Conservation (phyloP, 2,797 vertebrate genomes). For the Crenuchus spilurus region DNA sequence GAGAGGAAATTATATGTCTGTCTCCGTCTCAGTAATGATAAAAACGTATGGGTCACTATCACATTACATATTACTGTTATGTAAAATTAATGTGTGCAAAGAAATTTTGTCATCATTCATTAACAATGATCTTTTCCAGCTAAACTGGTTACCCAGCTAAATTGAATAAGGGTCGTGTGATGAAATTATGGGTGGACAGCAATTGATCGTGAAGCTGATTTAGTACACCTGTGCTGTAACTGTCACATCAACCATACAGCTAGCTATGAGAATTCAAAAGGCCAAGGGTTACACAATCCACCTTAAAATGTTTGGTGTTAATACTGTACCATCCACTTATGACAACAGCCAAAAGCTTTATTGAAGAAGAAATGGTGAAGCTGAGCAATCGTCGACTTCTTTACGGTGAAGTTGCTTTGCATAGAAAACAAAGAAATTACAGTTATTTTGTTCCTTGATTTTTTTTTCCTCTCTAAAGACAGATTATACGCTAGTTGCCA, state of each 20-base stretch:
- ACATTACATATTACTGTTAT: slow-evolving; percentile 53
- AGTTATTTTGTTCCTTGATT: slow-evolving; percentile 53
- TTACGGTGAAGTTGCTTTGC: slow-evolving; percentile 43
- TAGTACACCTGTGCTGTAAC: slow-evolving; percentile 37
- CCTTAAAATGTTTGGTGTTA: slow-evolving; percentile 25
- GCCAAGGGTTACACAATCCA: neutral
- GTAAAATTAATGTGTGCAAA: slow-evolving; percentile 60
- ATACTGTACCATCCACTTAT: slow-evolving; percentile 32
- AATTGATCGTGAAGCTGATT: slow-evolving; percentile 53
- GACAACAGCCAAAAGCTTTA: slow-evolving; percentile 32
- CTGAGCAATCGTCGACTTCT: slow-evolving; percentile 27
- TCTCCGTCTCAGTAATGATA: slow-evolving; percentile 57
- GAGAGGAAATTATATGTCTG: slow-evolving; percentile 58
- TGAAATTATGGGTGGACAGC: slow-evolving; percentile 51
- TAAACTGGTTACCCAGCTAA: slow-evolving; percentile 58
- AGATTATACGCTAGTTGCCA: slow-evolving; percentile 66
- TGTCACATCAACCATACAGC: slow-evolving; percentile 20
- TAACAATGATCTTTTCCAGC: slow-evolving; percentile 61
- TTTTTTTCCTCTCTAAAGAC: slow-evolving; percentile 46
- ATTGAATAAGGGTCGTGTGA: slow-evolving; percentile 57
- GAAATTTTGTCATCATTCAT: slow-evolving; percentile 59
- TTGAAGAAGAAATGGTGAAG: slow-evolving; percentile 6
- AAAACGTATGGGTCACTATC: slow-evolving; percentile 57
- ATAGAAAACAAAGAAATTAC: slow-evolving; percentile 56
- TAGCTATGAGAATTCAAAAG: slow-evolving; percentile 10